Evolutionary conservation across 92 coral and sea anemone species (phyloP), one percentile per base, ranked within the genome.

Genomic region (Phymanthus crucifer): DNA sequence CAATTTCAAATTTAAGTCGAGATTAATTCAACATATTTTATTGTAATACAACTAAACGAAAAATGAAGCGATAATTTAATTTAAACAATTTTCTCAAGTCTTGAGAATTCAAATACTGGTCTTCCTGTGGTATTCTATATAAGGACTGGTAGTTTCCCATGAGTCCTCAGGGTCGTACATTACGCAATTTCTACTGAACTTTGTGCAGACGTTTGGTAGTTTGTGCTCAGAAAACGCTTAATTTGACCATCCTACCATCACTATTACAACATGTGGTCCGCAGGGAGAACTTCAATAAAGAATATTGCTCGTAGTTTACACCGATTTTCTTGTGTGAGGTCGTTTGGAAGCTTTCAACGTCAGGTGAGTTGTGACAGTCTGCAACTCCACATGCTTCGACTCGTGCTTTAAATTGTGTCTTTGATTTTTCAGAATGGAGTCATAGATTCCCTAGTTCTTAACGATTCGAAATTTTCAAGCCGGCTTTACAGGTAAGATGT

Each of bases 231-330:
- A 52, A 33, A n/a, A 34, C 24, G 2, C 67, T 32, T 35, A 14
- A 52, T 48, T 77, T 37, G 37, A 64, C 33, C 23, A 38, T 14
- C 17, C 1, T 61, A 5, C 68, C 68, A 26, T 61, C 68, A 61
- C 13, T 32, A n/a, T 9, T 36, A 23, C n/a, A 78, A 77, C 35
- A 89, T 89, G 93, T 92, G 91, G 93, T 81, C 88, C 5, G 76
- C 89, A 32, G 87, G 90, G 23, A 88, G 97, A 72, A 77, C 86
- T 6, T 89, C 92, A 1, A 71, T 89, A n/a, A 87, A 82, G 80
- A 82, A 84, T 29, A 71, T 90, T 72, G 91, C 89, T 70, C 84
- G 93, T 4, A 46, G 78, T 68, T 80, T 52, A 26, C 87, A 82
- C 16, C 82, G 76, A 52, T 37, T 47, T 48, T 78, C 86, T 5